Evolutionary conservation across 2,888 invertebrate species (phyloP), one percentile per base, ranked within the genome.

Genomic region (Sarcophaga subvicina): DNA sequence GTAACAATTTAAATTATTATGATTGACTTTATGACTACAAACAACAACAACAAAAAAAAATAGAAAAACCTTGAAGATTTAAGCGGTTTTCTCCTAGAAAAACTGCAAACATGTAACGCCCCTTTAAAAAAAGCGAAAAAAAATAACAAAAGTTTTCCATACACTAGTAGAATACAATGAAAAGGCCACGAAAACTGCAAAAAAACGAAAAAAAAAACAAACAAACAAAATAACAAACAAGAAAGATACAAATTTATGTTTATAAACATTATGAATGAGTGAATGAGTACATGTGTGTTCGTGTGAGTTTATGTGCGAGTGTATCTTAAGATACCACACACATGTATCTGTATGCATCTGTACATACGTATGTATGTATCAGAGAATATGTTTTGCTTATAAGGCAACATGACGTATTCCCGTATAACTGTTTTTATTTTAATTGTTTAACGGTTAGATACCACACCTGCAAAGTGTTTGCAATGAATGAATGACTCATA

Each of bases 401-500:
- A 86, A 77, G 69, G 67, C 79, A 84, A 71, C 84, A 81, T 79
- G 82, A 87, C 82, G 83, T 88, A 85, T 87, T 67, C 83, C 81
- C 87, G 60, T 85, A 69, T 67, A 49, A 71, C 77, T 72, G 81
- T 80, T 83, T 63, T 85, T 82, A 71, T 79, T 78, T 81, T 77
- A 80, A 71, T 80, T 71, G 83, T 83, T 80, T 78, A 86, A 85
- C 85, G 77, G 86, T 87, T 87, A 78, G 81, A 84, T 86, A 90
- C 91, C 91, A 91, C 91, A 91, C 91, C 91, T 91, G 91, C 90
- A 90, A 89, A 84, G 77, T 86, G 86, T 80, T 73, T 73, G 60
- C 84, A 80, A 75, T 85, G 81, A 85, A 73, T 85, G 78, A 85
- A 75, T 85, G 81, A 85, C 78, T 85, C 82, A 85, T 25, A 80